Base-by-base conservation (phyloP, 53 echinoderm and acorn worm species). In the Hippasteria phrygiana region DNA sequence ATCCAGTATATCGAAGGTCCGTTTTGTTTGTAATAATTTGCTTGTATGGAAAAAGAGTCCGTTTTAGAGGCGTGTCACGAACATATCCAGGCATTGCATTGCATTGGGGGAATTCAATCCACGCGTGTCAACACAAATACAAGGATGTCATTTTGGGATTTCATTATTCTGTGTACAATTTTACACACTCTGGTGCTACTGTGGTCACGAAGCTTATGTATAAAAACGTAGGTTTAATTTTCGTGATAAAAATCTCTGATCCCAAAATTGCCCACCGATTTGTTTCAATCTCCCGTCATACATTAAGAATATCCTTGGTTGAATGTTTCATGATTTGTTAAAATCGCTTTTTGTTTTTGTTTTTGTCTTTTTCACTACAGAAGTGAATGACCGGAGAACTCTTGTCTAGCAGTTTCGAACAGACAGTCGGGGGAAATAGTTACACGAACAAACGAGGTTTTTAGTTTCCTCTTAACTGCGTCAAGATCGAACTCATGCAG, bases 121-220 rank as follows among this genome's bases (percentile, higher is more conserved):
- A 53, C 50, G 76, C 50, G 18, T 76, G 54, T 50, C 2, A 28
- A 50, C 75, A 75, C 35, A 51, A 51, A 47, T 75, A 75, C 17
- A 75, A 47, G 6, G 31, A 22, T 22, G 28, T 75, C 48, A 75
- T 51, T 50, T 29, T 6, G 22, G 27, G 42, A 42, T 73, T 27
- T 43, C 14, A 59, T 26, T 26, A 1, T 18, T 4, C 59, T 26
- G 20, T 59, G 59, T 3, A 51, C 51, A 14, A 51, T 20, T 51
- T 51, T 51, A 1, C 51, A n/a, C n/a, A n/a, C n/a, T n/a, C n/a
- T n/a, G n/a, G 48, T 48, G 8, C 8, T 48, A 48, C 48, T 48
- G 8, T 48, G 48, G 48, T 48, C 8, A 48, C 48, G 14, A 48
- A 8, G 14, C 14, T 48, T 14, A 48, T 7, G 14, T 48, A 48